Evolutionary conservation across 2,888 invertebrate genomes (phyloP), one percentile per base, ranked within the genome.

Genomic region (Himalopsyche kuldschensis): DNA sequence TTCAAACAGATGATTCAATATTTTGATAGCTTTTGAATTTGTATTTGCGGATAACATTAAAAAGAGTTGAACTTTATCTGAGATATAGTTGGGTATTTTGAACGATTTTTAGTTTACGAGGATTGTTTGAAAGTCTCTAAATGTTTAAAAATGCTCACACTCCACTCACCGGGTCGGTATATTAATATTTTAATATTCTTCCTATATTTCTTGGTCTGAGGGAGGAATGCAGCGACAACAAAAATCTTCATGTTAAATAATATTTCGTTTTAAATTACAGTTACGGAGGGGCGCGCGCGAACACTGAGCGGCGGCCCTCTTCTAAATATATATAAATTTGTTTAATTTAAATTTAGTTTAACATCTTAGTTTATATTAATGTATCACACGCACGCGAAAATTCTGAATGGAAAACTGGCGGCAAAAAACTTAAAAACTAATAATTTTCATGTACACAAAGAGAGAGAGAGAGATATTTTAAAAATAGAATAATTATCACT

Each of bases 221-320:
- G 92, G 92, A 92, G 92, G 92, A 92, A 92, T 92, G 92, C 92
- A 91, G 91, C 91, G 69, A 84, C 91, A 91, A 92, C 92, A 91
- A 91, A 92, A 92, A 91, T 82, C 84, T 80, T 82, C 80, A 63
- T 80, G 78, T 80, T 80, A 82, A 79, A 84, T 79, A 79, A 84
- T 82, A 84, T 84, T 81, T 78, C 78, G 32, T 79, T 80, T 82
- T 80, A 79, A 78, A 82, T 81, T 47, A 81, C 24, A 30, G 17
- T 79, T 30, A 32, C 31, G 20, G 55, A 48, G 55, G 27, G 63
- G n/a, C 31, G 41, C 76, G 27, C 41, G 8, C 47, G 77, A 20
- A 78, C 78, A 81, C 47, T 32, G 24, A 30, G 30, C 32, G n/a
- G 30, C 63, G 79, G 5, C 31, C 63, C 32, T 35, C 69, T 6